Evolutionary conservation across 2,888 invertebrate species (phyloP).

Genomic region (Calameuta idolon): DNA sequence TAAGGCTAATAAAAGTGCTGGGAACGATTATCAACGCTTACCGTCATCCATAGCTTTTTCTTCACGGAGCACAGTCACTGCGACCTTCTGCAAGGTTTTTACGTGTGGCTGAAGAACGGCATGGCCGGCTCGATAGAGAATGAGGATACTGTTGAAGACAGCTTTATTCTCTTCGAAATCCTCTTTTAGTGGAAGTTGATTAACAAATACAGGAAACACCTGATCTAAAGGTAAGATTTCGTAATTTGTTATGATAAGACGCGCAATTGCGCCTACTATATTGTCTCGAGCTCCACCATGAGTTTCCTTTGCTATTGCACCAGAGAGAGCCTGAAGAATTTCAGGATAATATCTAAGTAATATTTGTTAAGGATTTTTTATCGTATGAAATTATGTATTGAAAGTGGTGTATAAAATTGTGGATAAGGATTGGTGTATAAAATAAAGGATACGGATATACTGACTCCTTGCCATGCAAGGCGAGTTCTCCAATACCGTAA

Average conservation of each 20-base stretch:
- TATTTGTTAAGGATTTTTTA: conserved; percentile 36
- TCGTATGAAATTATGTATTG: neutral
- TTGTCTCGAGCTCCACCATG: conserved; percentile 79
- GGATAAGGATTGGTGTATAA: neutral
- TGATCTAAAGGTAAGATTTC: conserved; percentile 77
- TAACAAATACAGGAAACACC: conserved; percentile 78
- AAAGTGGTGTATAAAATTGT: neutral
- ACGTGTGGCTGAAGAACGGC: conserved; percentile 70
- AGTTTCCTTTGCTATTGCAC: conserved; percentile 75
- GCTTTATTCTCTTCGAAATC: conserved; percentile 81
- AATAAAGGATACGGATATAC: conserved; percentile 71
- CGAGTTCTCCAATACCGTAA: conserved; percentile 81
- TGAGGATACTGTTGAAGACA: conserved; percentile 75
- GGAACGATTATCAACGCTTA: conserved; percentile 46
- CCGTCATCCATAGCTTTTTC: conserved; percentile 70
- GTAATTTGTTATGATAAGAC: conserved; percentile 77
- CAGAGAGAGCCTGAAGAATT: conserved; percentile 76
- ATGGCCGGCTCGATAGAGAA: conserved; percentile 74
- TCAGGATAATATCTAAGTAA: conserved; percentile 72
- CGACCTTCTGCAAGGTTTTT: conserved; percentile 70
- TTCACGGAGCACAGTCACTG: conserved; percentile 71
- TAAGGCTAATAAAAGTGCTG: conserved; percentile 10
- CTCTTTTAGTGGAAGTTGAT: conserved; percentile 78
- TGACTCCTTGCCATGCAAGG: conserved; percentile 74
- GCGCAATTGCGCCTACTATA: conserved; percentile 81